Evolutionary conservation across 1,140 invertebrate genomes (phyloP).

Genomic region (Meloidogyne floridensis): DNA sequence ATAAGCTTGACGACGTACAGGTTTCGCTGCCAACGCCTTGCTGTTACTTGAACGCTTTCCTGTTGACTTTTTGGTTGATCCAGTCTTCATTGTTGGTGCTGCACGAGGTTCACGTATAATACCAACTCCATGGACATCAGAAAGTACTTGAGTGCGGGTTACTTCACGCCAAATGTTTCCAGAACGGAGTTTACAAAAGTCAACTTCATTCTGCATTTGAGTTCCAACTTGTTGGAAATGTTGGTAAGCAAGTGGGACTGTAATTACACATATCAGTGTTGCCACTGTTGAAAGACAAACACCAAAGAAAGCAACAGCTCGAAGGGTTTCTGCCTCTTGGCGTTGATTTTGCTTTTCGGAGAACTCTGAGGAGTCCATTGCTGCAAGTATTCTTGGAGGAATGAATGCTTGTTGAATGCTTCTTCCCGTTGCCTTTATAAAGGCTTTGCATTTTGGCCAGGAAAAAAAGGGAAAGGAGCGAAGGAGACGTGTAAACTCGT

Average conservation of each 20-base stretch:
- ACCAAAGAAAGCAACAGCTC: conserved; percentile 35
- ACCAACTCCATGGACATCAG: conserved; percentile 15
- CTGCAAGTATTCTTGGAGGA: background rate
- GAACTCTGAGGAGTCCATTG: conserved; percentile 8
- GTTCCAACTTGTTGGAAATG: conserved; percentile 38
- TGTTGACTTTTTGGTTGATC: background rate
- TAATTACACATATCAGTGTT: conserved; percentile 45
- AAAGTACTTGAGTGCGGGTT: conserved; percentile 10
- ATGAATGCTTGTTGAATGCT: background rate
- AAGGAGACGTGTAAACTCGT: background rate
- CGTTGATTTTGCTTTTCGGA: conserved; percentile 26
- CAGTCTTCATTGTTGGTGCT: background rate
- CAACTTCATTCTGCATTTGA: conserved; percentile 40
- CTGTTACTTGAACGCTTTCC: background rate
- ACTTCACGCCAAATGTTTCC: conserved; percentile 54
- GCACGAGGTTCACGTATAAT: conserved; percentile 3
- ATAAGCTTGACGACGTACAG: background rate
- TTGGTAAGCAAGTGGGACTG: conserved; percentile 54
- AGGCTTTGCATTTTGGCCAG: background rate
- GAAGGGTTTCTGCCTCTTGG: conserved; percentile 37
- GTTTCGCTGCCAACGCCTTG: background rate
- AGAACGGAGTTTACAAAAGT: conserved; percentile 51
- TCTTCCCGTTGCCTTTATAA: background rate
- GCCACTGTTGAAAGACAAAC: conserved; percentile 39
- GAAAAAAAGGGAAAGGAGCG: background rate